phyloP scores from a whole-genome alignment of 2,888 invertebrate genomes.

The Euzetes globulus region DNA sequence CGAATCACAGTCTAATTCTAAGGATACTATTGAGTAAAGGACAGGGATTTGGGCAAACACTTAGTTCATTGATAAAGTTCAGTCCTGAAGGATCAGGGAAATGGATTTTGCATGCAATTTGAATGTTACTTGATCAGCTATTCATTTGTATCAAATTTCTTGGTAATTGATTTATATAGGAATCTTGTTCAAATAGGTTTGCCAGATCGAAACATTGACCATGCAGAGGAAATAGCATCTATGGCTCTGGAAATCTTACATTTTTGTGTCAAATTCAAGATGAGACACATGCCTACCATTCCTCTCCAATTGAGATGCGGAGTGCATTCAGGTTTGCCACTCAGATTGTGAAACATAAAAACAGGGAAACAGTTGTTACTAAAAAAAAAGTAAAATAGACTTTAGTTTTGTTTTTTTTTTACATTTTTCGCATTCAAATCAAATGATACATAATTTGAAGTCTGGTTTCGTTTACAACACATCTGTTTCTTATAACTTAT shows the following conservation, averaged over 20 bases:
- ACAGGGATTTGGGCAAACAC: too few species aligned
- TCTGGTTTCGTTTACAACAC: not conserved
- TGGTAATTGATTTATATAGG: not conserved
- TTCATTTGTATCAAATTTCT: too few species aligned
- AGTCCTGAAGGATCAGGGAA: too few species aligned
- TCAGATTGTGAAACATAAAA: not conserved
- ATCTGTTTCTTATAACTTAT: not conserved
- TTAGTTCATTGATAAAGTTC: too few species aligned
- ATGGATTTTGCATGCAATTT: too few species aligned
- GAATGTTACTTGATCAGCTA: too few species aligned
- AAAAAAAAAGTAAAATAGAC: not conserved
- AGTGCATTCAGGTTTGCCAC: slow-evolving; percentile 56
- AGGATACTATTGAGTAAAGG: too few species aligned
- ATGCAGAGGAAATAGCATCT: slow-evolving; percentile 71
- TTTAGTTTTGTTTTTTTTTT: too few species aligned
- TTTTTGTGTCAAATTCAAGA: slow-evolving; percentile 60
- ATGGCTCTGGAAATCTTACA: slow-evolving; percentile 66
- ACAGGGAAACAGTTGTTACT: not conserved
- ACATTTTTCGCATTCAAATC: too few species aligned
- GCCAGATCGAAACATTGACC: slow-evolving; percentile 64
- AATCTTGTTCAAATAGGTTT: slow-evolving; percentile 53
- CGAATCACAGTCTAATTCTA: too few species aligned
- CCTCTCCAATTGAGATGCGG: slow-evolving; percentile 66
- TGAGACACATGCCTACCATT: slow-evolving; percentile 61
- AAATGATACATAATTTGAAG: not conserved